A percentile compares a stretch with the other conserved stretches of the same genome.
phyloP scores from a whole-genome alignment of 2,797 vertebrate species.

The Choloepus didactylus region DNA sequence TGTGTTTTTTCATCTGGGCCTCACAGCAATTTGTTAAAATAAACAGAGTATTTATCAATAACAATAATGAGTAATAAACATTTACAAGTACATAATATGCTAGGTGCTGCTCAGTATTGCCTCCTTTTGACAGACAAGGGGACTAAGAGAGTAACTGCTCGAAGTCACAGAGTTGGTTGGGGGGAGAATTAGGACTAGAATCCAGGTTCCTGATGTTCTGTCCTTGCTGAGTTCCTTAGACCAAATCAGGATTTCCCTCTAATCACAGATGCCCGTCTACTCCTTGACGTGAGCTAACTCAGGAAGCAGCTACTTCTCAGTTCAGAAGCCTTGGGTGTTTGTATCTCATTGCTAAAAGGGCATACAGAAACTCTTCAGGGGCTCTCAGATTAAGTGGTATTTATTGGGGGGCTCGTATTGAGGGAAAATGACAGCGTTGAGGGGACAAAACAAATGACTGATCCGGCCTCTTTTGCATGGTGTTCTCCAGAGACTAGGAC shows the following conservation, averaged over 20 bases:
- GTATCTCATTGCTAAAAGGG: background rate
- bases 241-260: background rate
- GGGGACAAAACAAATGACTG: background rate
- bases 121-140: background rate
- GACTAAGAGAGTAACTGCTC: background rate
- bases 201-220: background rate
- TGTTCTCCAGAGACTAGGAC: background rate
- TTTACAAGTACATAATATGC: background rate
- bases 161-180: background rate
- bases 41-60: background rate
- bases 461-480: background rate
- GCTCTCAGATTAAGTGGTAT: background rate
- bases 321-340: background rate
- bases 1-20: background rate
- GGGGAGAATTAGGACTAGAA: background rate
- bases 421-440: background rate
- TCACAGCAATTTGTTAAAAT: background rate
- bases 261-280: background rate
- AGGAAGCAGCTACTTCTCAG: background rate
- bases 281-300: background rate
- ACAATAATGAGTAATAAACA: background rate
- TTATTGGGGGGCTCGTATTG: background rate
- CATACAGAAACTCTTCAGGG: background rate
- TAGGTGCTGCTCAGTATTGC: background rate
- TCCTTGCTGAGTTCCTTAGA: background rate